Evolutionary conservation across 2,797 vertebrate genomes (phyloP).

Genomic region (Melanotaenia trifasciata): DNA sequence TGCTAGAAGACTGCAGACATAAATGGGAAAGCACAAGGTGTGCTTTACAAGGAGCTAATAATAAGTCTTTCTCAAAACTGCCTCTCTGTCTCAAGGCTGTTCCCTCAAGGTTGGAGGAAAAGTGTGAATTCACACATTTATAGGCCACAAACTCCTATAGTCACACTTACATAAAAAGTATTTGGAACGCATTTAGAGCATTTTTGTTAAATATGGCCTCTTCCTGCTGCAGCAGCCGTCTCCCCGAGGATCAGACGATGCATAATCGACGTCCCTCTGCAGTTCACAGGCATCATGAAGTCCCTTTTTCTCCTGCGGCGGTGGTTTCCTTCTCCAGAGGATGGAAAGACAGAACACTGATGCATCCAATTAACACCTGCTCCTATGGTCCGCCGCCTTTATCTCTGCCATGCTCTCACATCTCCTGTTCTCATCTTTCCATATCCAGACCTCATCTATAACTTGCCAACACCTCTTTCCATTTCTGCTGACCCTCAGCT

Average conservation of each 20-base stretch:
- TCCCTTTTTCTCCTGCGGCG: constrained; percentile 35
- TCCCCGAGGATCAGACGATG: constrained; percentile 51
- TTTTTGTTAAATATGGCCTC: constrained; percentile 57
- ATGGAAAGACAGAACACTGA: constrained; percentile 54
- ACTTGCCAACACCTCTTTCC: constrained; percentile 48
- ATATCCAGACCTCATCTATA: constrained; percentile 42
- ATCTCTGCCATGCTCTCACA: constrained; percentile 32
- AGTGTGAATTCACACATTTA: background rate
- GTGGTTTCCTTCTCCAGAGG: constrained; percentile 30
- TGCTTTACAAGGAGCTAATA: constrained; percentile 23
- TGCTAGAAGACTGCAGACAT: constrained; percentile 41
- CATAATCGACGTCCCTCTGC: constrained; percentile 61
- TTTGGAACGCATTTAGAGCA: constrained; percentile 31
- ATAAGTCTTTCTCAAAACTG: constrained; percentile 46
- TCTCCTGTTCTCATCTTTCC: constrained; percentile 32
- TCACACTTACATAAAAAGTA: constrained; percentile 15
- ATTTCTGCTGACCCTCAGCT: constrained; percentile 32
- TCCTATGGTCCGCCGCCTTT: constrained; percentile 39
- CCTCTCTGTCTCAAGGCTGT: constrained; percentile 36
- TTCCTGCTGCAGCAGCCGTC: constrained; percentile 39
- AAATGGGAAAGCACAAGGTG: constrained; percentile 9
- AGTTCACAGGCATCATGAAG: constrained; percentile 46
- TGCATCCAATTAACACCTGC: constrained; percentile 74
- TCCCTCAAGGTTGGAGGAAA: constrained; percentile 35
- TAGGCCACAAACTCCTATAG: background rate